Percentiles rank a stretch among this genome's conserved stretches.
Evolutionary conservation across 2,113 vertebrate species (phyloP).

Genomic region (Blennius ocellaris): DNA sequence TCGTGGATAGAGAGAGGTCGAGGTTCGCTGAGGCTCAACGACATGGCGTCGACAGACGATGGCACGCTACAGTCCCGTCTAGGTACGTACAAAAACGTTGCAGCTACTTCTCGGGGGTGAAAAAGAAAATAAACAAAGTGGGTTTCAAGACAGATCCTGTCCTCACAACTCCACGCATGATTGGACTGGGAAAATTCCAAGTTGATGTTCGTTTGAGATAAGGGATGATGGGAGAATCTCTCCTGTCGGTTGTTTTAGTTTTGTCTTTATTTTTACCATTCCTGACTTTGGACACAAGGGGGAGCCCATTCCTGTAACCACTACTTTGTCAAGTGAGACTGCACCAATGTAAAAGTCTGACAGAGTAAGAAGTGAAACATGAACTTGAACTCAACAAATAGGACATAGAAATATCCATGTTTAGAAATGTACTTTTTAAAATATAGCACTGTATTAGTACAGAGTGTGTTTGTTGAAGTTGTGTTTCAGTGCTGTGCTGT

Average conservation of each 20-base stretch:
- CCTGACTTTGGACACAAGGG: slow-evolving; percentile 40
- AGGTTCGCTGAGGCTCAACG: slow-evolving; percentile 95
- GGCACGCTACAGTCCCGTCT: slow-evolving; percentile 95
- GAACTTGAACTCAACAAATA: background rate
- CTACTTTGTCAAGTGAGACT: background rate
- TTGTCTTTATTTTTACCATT: background rate
- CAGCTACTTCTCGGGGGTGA: fast-evolving
- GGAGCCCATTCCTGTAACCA: slow-evolving; percentile 32
- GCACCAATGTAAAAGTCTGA: background rate
- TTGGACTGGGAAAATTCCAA: background rate
- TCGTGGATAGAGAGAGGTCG: slow-evolving; percentile 98
- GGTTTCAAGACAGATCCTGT: background rate
- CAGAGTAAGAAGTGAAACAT: background rate
- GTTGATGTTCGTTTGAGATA: background rate
- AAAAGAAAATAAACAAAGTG: background rate
- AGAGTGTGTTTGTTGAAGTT: background rate
- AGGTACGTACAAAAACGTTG: slow-evolving; percentile 83
- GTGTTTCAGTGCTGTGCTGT: background rate
- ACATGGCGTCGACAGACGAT: slow-evolving; percentile 96
- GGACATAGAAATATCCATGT: background rate
- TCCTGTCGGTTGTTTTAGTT: too few species aligned
- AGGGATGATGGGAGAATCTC: background rate
- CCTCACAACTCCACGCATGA: background rate
- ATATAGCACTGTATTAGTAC: background rate
- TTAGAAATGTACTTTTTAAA: background rate